Base-by-base conservation (phyloP, 2,797 vertebrate genomes). In the Ispidina picta region DNA sequence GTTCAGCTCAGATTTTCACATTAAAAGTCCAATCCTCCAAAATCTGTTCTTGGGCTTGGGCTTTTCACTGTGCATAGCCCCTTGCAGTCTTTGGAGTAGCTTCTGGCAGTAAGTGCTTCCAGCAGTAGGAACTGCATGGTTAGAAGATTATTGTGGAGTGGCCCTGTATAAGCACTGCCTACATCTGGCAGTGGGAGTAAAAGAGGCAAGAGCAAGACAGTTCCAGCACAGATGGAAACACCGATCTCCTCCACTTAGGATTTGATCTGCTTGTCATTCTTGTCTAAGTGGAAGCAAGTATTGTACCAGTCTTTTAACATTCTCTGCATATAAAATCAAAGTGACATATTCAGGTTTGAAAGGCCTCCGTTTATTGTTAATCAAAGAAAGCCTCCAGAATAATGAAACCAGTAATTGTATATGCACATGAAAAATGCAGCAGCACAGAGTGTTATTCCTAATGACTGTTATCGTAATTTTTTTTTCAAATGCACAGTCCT, bases 361-460 rank as follows among this genome's bases (percentile, higher is more conserved):
- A 97, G 93, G 92, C 78, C 93, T 85, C 88, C 29, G 6, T 96
- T 97, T 97, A 96, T 91, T 97, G 96, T 97, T 97, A 97, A 97
- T 97, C 96, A 96, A 95, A 97, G 93, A 96, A 94, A 95, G 92
- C 71, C 92, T 91, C 76, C 93, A 91, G 94, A 96, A 95, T 97
- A 97, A 97, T 96, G 96, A 96, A 96, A 92, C 93, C 83, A 46
- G 46, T 97, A 95, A 96, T 97, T 96, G 96, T 97, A 93, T 92
- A 90, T 92, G 95, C 95, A 92, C 93, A 93, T 95, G 95, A 95
- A 96, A 97, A 97, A 97, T 95, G 90, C 93, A 89, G 46, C 74
- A 89, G 90, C 92, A 83, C 81, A 80, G 75, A 92, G 76, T 96
- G 94, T 95, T 96, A 94, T 96, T 97, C 94, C 95, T 97, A 97